Percentiles rank a stretch among this genome's conserved stretches.
These are phyloP conservation scores for Malurus elegans DNA, from an alignment of 2,113 vertebrate species.

Conservation along the genomic window DNA sequence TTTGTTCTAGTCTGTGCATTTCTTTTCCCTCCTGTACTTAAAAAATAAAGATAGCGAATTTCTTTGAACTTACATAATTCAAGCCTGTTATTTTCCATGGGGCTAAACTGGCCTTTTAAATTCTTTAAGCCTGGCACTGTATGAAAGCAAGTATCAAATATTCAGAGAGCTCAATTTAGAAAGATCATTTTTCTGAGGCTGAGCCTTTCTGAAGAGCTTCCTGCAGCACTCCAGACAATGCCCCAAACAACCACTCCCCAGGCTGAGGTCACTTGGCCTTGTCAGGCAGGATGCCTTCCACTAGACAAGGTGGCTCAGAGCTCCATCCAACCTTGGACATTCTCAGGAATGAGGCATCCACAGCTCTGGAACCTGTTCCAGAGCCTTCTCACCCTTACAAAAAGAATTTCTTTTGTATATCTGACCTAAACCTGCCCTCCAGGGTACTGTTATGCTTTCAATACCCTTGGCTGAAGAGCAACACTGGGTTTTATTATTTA, in stretches of 20 bases:
- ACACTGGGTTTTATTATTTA: neutral
- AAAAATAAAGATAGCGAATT: neutral
- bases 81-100: constrained; percentile 13
- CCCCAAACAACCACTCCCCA: neutral
- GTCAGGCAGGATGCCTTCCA: neutral
- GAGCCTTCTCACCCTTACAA: neutral
- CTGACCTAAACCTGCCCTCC: neutral
- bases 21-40: neutral
- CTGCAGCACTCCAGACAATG: neutral
- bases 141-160: constrained; percentile 59
- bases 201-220: constrained; percentile 37
- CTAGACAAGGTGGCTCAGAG: neutral
- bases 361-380: too few species aligned
- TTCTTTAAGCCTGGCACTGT: constrained; percentile 42
- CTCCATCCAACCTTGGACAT: neutral
- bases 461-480: neutral
- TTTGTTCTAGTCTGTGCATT: neutral
- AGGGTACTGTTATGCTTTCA: neutral
- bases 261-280: neutral
- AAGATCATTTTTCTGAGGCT: constrained; percentile 43
- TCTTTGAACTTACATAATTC: constrained; percentile 10
- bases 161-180: constrained; percentile 30
- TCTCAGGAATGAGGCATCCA: neutral
- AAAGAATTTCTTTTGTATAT: neutral
- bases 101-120: constrained; percentile 13